phyloP scores from a whole-genome alignment of 30 jellyfish, hydroid and myxozoan species.

The Aurelia sp. region DNA sequence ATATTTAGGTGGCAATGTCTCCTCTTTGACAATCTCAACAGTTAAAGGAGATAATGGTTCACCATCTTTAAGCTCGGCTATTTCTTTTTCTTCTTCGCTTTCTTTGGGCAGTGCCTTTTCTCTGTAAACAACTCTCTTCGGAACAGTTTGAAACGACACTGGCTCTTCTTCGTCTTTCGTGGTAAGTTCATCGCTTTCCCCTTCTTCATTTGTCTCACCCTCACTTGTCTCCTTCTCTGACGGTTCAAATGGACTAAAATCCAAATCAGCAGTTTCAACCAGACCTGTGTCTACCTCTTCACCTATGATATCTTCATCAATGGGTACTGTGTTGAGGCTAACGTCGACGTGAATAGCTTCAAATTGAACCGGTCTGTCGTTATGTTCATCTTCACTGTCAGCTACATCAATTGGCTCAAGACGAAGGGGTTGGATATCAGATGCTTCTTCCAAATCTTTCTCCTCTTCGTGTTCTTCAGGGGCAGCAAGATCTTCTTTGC shows the following conservation, averaged over 20 bases:
- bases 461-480: constrained; percentile 1
- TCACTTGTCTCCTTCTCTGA: background rate
- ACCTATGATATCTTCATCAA: constrained; percentile 8
- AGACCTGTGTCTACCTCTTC: background rate
- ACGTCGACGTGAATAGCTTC: background rate
- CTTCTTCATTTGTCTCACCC: background rate
- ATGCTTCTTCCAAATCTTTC: background rate
- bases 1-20: background rate
- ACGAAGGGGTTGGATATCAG: constrained; percentile 1
- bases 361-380: background rate
- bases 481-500: background rate
- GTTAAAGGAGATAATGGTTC: background rate
- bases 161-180: constrained; percentile 5
- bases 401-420: constrained; percentile 1
- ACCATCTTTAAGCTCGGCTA: background rate
- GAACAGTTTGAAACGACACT: background rate
- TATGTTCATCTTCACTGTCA: background rate
- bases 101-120: background rate
- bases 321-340: background rate
- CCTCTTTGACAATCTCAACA: background rate
- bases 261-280: constrained; percentile 11
- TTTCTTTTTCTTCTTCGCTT: background rate
- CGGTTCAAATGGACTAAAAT: background rate
- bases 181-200: background rate
- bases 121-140: constrained; percentile 31